Evolutionary conservation across 1,140 invertebrate species (phyloP), one percentile per base, ranked within the genome.

Genomic region (Mylabris phalerata): DNA sequence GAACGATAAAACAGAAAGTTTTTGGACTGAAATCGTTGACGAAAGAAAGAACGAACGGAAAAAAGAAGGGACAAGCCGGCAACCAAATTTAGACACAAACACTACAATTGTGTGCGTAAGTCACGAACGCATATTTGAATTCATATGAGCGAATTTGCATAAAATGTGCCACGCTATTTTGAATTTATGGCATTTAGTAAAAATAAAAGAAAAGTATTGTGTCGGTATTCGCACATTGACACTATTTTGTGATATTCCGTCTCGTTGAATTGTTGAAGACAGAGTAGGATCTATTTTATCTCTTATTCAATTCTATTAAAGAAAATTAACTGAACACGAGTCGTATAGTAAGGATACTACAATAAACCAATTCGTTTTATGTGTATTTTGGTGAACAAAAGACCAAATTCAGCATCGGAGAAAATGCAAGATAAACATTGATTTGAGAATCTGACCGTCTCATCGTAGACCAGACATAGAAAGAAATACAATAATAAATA

Each of bases 401-500:
- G 4, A 5, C 32, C 32, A 32, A 32, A 32, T 7, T 32, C 32
- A 32, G 32, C 50, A 57, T 51, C 43, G 57, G 52, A 52, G 48
- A 38, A 55, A 60, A 45, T 59, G 39, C 44, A 60, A 63, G 61
- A 63, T 63, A 63, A 63, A 60, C 50, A 63, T 63, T 61, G 62
- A 63, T 63, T 63, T 61, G 58, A 39, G 59, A 51, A 63, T 60
- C 62, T 52, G 50, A 55, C 43, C 58, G 55, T 50, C 54, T 32
- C 32, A 32, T 32, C 32, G 19, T 7, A 32, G 32, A 5, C 32
- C 32, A 32, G 32, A 32, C 32, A 7, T 32, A 32, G 32, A 60
- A 39, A 43, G 62, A 63, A 63, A 57, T 47, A 61, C 61, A 63
- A 63, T 60, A 63, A 63, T 63, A 63, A 63, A 63, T 60, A 60